Evolutionary conservation across 2,797 vertebrate species (phyloP), one percentile per base, ranked within the genome.

Genomic region (Spinus pinus): DNA sequence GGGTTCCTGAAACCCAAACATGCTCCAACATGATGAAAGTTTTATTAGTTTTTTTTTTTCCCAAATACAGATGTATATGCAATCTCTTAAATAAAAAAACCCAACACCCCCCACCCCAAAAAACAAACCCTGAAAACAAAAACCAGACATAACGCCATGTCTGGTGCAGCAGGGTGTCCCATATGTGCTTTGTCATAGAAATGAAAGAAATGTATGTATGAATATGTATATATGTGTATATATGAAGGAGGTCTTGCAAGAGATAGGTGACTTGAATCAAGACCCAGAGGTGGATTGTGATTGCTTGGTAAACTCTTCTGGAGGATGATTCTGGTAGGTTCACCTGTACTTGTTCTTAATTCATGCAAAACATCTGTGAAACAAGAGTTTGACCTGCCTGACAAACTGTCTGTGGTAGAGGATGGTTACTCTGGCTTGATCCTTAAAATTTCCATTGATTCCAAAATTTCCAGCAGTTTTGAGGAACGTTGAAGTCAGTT

Each of bases 1-100:
- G 66, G 61, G 33, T 51, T 95, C 81, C 91, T 93, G 86, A 56
- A 96, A 78, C 13, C 42, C 85, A 88, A 95, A 70, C 67, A 35
- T 67, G 54, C 56, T 69, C 54, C 35, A 46, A 67, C 46, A 70
- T 35, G 84, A 64, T 85, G 80, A 89, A 95, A 95, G 79, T 53
- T 95, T 90, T 94, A 90, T 91, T 93, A 62, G 28, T 37, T 17
- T 75, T 37, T 15, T 75, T 88, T 83, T 74, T 47, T 11, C 30
- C 51, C 31, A n/a, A 17, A 80, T 82, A 86, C 69, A 86, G 75
- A 90, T 86, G 53, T 56, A 58, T 65, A 47, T 61, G 37, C 79
- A 37, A 58, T 56, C 42, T 80, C 47, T 72, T 90, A 79, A 80
- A 85, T 61, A 78, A 78, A 78, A 80, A 21, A 42, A 18, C 4